Percentiles rank a stretch among this genome's conserved stretches.
phyloP scores from a whole-genome alignment of 2,113 vertebrate species.

The Scartelaos histophorus region DNA sequence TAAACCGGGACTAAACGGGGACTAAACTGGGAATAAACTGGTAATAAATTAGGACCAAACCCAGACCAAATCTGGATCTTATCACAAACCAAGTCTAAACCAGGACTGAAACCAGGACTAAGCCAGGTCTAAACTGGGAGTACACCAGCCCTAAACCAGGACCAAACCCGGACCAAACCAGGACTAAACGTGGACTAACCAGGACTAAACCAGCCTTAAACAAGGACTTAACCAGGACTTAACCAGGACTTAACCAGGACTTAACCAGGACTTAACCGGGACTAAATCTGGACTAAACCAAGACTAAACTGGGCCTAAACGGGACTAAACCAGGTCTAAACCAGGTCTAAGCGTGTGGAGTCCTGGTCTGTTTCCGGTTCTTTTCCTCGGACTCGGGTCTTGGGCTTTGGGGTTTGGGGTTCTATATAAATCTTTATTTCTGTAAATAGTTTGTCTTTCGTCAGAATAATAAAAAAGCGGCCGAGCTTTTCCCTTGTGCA shows the following conservation, averaged over 20 bases:
- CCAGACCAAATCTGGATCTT: neutral
- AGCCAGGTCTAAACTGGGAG: no score
- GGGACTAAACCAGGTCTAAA: neutral
- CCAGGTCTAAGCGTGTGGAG: neutral
- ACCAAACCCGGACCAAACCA: no score
- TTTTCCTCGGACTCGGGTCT: no score
- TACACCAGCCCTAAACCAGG: no score
- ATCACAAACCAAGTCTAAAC: no score
- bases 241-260: neutral
- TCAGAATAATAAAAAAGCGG: neutral
- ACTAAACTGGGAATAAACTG: neutral
- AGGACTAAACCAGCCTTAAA: neutral
- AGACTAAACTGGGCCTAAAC: neutral
- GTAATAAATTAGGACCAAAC: neutral
- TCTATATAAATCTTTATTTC: no score
- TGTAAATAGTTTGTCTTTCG: constrained; percentile 1
- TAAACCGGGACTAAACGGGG: neutral
- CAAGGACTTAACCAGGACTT: neutral
- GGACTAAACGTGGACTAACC: no score
- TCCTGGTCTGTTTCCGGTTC: neutral
- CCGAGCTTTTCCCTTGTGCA: neutral
- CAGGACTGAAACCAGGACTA: no score
- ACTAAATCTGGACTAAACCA: neutral
- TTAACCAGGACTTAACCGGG: neutral
- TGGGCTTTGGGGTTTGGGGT: no score